A percentile compares a stretch with the other conserved stretches of the same genome.
Evolutionary conservation across 2,113 vertebrate genomes (phyloP).

Genomic region (Aythya baeri): DNA sequence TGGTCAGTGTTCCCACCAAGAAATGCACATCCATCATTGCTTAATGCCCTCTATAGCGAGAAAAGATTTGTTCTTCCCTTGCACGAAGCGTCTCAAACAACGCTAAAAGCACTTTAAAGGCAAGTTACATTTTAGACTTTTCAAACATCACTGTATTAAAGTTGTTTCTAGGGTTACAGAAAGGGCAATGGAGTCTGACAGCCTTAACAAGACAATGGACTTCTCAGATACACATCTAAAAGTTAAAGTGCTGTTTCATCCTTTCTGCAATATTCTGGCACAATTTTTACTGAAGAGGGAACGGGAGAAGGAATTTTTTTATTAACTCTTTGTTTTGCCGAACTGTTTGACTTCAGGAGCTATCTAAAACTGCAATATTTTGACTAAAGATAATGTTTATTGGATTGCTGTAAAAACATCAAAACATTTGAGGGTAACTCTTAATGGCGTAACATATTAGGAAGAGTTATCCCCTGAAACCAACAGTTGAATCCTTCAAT

Average conservation of each 20-base stretch:
- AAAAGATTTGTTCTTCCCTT: background rate
- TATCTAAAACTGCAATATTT: background rate
- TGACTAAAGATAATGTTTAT: background rate
- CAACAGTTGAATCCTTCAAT: background rate
- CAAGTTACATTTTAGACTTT: background rate
- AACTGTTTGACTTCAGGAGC: background rate
- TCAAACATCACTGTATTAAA: background rate
- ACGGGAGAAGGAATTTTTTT: background rate
- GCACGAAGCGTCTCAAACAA: background rate
- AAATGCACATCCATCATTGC: background rate
- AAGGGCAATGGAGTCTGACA: background rate
- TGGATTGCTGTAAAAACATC: background rate
- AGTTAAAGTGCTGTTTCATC: background rate
- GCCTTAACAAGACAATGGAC: conserved; percentile 28
- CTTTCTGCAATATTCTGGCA: background rate
- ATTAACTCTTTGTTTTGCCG: background rate
- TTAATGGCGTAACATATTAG: background rate
- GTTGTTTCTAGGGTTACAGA: conserved; percentile 35
- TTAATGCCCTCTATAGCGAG: background rate
- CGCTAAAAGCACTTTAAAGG: background rate
- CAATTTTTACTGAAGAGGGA: background rate
- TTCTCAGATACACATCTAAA: background rate
- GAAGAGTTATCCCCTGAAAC: background rate
- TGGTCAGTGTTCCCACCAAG: background rate
- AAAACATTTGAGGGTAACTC: background rate